phyloP scores from a whole-genome alignment of 2,888 invertebrate genomes.

The Lucinisca nassula region DNA sequence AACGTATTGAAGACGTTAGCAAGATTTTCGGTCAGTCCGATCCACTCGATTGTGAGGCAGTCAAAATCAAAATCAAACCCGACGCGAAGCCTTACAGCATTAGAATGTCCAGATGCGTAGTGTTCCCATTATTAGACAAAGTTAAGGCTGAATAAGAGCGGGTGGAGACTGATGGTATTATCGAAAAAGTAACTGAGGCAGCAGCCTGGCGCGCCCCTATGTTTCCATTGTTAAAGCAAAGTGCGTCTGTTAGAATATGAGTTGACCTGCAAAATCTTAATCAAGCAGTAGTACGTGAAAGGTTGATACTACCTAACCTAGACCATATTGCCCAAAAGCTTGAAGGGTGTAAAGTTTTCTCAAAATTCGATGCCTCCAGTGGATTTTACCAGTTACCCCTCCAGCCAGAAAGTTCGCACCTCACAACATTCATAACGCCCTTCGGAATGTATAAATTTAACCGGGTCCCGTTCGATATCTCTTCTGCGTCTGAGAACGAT shows the following conservation, averaged over 20 bases:
- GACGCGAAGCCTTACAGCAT: constrained; percentile 22
- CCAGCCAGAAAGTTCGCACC: constrained; percentile 34
- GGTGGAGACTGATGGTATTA: constrained; percentile 56
- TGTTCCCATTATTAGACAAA: constrained; percentile 34
- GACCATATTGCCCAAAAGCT: constrained; percentile 60
- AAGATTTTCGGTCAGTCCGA: constrained; percentile 9
- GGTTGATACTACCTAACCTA: constrained; percentile 55
- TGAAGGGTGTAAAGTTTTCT: constrained; percentile 49
- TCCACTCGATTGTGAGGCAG: constrained; percentile 24
- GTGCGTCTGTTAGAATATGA: constrained; percentile 54
- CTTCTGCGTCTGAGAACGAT: constrained; percentile 49
- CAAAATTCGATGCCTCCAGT: constrained; percentile 57
- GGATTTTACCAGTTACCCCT: constrained; percentile 65
- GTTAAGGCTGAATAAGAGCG: constrained; percentile 53
- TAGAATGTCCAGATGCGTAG: constrained; percentile 32
- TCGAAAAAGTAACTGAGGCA: constrained; percentile 43
- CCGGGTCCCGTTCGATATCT: constrained; percentile 56
- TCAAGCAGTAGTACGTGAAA: constrained; percentile 54
- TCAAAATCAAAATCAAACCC: constrained; percentile 17
- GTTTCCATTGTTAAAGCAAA: constrained; percentile 58
- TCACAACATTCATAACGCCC: constrained; percentile 58
- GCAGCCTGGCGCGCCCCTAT: constrained; percentile 60
- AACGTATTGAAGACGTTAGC: constrained; percentile 1
- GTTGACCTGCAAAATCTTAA: constrained; percentile 65
- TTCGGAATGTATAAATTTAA: constrained; percentile 53